Evolutionary conservation across 2,888 invertebrate species (phyloP).

Genomic region (Ethmia dodecea): DNA sequence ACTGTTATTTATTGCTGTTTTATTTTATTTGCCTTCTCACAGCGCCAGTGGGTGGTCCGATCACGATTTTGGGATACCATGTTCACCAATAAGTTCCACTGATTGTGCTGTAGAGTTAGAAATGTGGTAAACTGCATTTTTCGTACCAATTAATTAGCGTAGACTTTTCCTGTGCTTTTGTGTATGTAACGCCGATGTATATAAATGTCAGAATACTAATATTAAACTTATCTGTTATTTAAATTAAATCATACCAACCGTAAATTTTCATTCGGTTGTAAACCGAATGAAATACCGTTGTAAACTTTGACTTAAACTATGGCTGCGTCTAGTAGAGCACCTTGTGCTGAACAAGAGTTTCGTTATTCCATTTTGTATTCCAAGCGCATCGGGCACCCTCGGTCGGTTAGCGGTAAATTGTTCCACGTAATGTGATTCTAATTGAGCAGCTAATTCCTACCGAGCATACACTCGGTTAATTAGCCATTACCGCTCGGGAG

Average conservation of each 20-base stretch:
- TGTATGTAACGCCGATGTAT: too few relatives aligned
- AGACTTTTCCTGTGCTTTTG: too few relatives aligned
- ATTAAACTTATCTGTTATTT: too few relatives aligned
- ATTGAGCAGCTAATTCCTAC: conserved; percentile 72
- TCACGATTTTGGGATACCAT: conserved; percentile 68
- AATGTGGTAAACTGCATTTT: too few relatives aligned
- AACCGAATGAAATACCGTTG: too few relatives aligned
- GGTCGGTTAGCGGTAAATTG: conserved; percentile 70
- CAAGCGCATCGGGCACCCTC: conserved; percentile 51
- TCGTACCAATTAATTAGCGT: too few relatives aligned
- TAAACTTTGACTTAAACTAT: too few relatives aligned
- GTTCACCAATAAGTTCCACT: conserved; percentile 67
- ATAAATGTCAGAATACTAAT: too few relatives aligned
- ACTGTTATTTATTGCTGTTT: conserved; percentile 75
- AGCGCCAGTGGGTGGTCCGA: conserved; percentile 71
- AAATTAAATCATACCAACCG: too few relatives aligned
- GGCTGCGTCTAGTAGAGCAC: too few relatives aligned
- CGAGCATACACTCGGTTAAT: conserved; percentile 44
- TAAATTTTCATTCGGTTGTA: too few relatives aligned
- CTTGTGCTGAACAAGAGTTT: conserved; percentile 15
- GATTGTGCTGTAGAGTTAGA: conserved; percentile 58
- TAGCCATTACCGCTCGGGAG: conserved; percentile 31
- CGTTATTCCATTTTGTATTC: conserved; percentile 61
- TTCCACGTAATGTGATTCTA: conserved; percentile 73
- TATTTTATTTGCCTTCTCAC: conserved; percentile 74